phyloP scores from a whole-genome alignment of 1,140 invertebrate species.

The Saccostrea glomerata region DNA sequence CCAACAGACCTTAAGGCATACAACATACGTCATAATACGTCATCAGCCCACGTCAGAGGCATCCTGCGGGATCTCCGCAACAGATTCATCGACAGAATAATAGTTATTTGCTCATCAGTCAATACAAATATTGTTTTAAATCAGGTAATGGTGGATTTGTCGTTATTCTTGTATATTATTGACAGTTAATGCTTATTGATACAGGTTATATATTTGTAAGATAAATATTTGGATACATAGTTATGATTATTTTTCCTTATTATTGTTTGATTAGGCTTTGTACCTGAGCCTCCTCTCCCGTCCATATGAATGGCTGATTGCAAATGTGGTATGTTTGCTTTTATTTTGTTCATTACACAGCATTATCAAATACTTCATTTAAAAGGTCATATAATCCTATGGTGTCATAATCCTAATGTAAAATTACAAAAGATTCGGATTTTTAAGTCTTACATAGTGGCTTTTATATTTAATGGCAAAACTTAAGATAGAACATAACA shows the following conservation, averaged over 20 bases:
- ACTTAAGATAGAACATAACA: too few species aligned
- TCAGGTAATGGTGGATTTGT: slow-evolving; percentile 51
- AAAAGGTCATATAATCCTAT: too few species aligned
- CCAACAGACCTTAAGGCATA: slow-evolving; percentile 58
- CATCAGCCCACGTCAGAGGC: slow-evolving; percentile 42
- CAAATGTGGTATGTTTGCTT: slow-evolving; percentile 60
- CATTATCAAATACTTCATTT: too few species aligned
- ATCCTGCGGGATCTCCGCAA: slow-evolving; percentile 61
- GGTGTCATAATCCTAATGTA: too few species aligned
- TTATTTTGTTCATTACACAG: background rate
- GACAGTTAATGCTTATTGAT: background rate
- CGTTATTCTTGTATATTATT: too few species aligned
- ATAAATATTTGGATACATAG: background rate
- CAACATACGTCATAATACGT: slow-evolving; percentile 48
- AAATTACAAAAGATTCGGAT: too few species aligned
- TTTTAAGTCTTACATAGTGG: too few species aligned
- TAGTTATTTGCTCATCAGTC: slow-evolving; percentile 58
- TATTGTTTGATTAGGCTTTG: slow-evolving; percentile 47
- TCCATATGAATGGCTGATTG: slow-evolving; percentile 67
- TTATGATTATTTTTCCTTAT: background rate
- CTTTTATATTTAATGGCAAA: too few species aligned
- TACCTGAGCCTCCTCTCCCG: slow-evolving; percentile 64
- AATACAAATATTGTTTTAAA: slow-evolving; percentile 59
- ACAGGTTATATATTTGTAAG: background rate
- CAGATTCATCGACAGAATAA: slow-evolving; percentile 58